These are phyloP conservation scores for Lagria hirta DNA, from an alignment of 2,888 invertebrate genomes.

Conservation along the genomic window DNA sequence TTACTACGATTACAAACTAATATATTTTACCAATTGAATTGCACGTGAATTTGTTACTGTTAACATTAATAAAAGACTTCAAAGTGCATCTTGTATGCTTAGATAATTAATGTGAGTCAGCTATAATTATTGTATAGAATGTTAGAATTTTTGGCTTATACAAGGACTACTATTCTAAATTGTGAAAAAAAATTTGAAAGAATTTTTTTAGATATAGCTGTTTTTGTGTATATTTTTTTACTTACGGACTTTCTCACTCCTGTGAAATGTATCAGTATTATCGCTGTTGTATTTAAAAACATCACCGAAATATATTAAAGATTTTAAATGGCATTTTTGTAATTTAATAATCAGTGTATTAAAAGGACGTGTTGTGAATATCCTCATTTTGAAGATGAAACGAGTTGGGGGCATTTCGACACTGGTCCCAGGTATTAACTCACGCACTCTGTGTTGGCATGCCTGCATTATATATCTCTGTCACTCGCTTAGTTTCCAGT, in stretches of 20 bases:
- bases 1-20: too few species aligned
- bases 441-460: constrained; percentile 56
- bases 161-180: constrained; percentile 18
- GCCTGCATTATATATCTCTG: constrained; percentile 52
- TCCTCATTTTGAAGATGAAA: constrained; percentile 25
- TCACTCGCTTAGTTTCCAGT: constrained; percentile 54
- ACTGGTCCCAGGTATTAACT: constrained; percentile 50
- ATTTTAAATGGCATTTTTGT: constrained; percentile 20
- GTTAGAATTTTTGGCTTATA: constrained; percentile 7
- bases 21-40: too few species aligned
- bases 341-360: constrained; percentile 27
- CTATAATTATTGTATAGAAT: constrained; percentile 16
- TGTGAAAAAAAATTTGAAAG: constrained; percentile 7
- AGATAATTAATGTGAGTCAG: constrained; percentile 9
- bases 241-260: constrained; percentile 12
- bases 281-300: constrained; percentile 18
- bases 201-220: constrained; percentile 7
- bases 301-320: constrained; percentile 17
- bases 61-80: too few species aligned
- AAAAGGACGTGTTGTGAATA: constrained; percentile 22
- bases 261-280: constrained; percentile 23
- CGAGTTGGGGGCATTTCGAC: constrained; percentile 23
- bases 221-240: constrained; percentile 20
- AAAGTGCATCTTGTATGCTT: constrained; percentile 18
- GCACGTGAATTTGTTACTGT: too few species aligned